Conservation (phyloP, 2,797 vertebrate genomes). For the Buceros bicornis region DNA sequence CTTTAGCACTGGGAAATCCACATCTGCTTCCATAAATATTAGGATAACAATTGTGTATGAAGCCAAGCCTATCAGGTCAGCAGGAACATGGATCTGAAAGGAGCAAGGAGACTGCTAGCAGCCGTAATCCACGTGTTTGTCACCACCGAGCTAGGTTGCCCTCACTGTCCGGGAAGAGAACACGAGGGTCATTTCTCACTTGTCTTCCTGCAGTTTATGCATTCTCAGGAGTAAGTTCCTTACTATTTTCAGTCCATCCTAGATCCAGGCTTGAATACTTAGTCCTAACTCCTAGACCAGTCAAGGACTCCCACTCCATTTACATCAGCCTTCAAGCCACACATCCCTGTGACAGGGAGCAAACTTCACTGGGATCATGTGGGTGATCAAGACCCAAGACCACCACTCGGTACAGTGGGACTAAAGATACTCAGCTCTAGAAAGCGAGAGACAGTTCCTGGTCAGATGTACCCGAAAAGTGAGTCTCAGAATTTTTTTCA, state of each 20-base stretch:
- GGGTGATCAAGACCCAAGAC: background rate
- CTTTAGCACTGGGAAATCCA: slow-evolving; percentile 7
- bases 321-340: background rate
- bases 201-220: background rate
- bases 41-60: background rate
- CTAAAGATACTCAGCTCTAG: background rate
- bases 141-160: background rate
- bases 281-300: background rate
- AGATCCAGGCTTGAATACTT: background rate
- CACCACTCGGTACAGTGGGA: background rate
- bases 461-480: background rate
- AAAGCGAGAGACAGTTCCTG: rapidly evolving
- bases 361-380: background rate
- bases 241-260: background rate
- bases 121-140: background rate
- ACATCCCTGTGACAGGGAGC: background rate
- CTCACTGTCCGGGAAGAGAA: background rate
- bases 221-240: background rate
- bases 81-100: background rate
- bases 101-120: background rate
- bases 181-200: background rate
- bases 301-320: background rate
- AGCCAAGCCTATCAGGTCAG: background rate
- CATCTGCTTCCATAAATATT: background rate
- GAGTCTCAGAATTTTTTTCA: background rate